Evolutionary conservation across 2,888 invertebrate species (phyloP).

Genomic region (Pollenia angustigena): DNA sequence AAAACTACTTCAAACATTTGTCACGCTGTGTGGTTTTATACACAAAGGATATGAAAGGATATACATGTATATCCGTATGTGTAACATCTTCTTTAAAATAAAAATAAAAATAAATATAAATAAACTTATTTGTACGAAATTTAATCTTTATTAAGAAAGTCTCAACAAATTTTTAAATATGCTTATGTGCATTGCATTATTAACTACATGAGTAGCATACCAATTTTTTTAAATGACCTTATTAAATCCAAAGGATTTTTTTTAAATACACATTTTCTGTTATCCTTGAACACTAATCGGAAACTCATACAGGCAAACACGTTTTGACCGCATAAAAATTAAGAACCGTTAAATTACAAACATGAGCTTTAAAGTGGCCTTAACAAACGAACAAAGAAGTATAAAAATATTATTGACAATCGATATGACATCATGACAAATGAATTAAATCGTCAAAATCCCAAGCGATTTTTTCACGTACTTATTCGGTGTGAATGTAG

Average conservation of each 20-base stretch:
- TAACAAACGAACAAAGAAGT: background rate
- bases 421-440: slow-evolving; percentile 48
- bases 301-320: background rate
- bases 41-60: slow-evolving; percentile 23
- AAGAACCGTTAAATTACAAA: slow-evolving; percentile 5
- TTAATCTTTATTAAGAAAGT: background rate
- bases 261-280: background rate
- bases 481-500: background rate
- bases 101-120: slow-evolving; percentile 10
- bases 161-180: background rate
- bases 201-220: slow-evolving; percentile 20
- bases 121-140: slow-evolving; percentile 8
- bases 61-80: background rate
- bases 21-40: slow-evolving; percentile 15
- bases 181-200: background rate
- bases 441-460: slow-evolving; percentile 4
- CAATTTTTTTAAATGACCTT: slow-evolving; percentile 17
- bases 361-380: background rate
- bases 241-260: background rate
- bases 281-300: slow-evolving; percentile 25
- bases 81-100: slow-evolving; percentile 1
- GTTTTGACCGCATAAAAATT: slow-evolving; percentile 36
- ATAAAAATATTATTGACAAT: background rate
- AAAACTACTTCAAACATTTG: slow-evolving; percentile 13
- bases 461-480: slow-evolving; percentile 13